Base-by-base conservation (phyloP, 2,888 invertebrate species). In the Synanthedon andrenaeformis region DNA sequence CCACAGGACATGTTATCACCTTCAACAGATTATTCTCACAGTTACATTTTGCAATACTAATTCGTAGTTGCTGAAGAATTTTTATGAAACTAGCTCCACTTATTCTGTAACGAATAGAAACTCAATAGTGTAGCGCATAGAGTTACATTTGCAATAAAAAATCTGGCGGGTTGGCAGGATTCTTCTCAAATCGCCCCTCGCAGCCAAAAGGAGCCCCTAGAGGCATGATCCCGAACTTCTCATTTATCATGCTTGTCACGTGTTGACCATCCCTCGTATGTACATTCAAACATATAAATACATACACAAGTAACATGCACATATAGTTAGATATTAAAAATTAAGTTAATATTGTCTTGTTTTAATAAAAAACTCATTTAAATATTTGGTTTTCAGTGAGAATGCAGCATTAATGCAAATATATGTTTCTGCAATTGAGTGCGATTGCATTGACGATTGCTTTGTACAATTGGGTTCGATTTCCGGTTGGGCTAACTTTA, bases 241-340 rank as follows among this genome's bases (percentile, higher is more conserved):
- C 82, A 82, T 86, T 83, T 83, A 84, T 84, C 83, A 85, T 84
- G 79, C 86, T 80, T 82, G 86, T 85, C 87, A 85, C 85, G 86
- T 74, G 77, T 74, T 86, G 85, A 81, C 86, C 84, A 84, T 85
- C 82, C 84, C 82, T 83, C 79, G 82, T 75, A 72, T 75, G 76
- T 76, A 77, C 74, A 71, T 74, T 70, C 70, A 66, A 69, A 69
- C 74, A 76, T 76, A 79, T 74, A 71, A 23, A 53, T 49, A 41
- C 42, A 52, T 23, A 23, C 23, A 23, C 23, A 23, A 5, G 23
- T 23, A 23, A 23, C 35, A 35, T 35, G 6, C 35, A 35, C 35
- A 35, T 10, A 35, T 35, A 35, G n/a, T 14, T 23, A 5, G 23
- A 5, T 23, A 23, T 23, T 23, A 23, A 23, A 23, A 13, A 51